Conservation (phyloP, 2,888 invertebrate genomes). For the Pammene fasciana region DNA sequence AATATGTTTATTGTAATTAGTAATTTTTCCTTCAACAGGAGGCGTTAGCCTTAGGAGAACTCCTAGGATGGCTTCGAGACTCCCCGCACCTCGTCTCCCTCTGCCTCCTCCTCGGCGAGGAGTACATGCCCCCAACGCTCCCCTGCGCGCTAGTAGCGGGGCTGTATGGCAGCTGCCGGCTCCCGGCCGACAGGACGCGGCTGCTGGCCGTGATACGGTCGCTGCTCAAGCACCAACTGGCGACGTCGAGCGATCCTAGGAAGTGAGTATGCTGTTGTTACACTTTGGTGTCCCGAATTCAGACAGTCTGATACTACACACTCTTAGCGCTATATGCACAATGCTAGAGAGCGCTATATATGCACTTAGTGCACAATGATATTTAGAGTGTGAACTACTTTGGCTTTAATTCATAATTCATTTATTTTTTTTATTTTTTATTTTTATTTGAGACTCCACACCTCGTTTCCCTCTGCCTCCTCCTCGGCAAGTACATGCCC, state of each 20-base stretch:
- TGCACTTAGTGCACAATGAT: too few species aligned
- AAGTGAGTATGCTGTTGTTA: slow-evolving; percentile 62
- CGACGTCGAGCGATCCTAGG: slow-evolving; percentile 69
- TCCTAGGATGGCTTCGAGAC: slow-evolving; percentile 77
- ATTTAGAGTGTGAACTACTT: too few species aligned
- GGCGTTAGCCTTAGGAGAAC: slow-evolving; percentile 71
- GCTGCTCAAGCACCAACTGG: slow-evolving; percentile 75
- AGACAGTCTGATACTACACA: neutral
- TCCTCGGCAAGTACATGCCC: too few species aligned
- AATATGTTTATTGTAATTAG: too few species aligned
- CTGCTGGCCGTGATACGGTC: slow-evolving; percentile 70
- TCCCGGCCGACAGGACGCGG: slow-evolving; percentile 63
- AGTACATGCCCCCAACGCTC: slow-evolving; percentile 68
- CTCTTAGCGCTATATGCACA: too few species aligned
- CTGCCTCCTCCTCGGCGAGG: slow-evolving; percentile 75
- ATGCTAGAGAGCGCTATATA: too few species aligned
- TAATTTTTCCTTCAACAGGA: slow-evolving; percentile 57
- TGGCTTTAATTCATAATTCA: too few species aligned
- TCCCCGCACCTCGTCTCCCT: slow-evolving; percentile 76
- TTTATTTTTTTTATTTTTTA: too few species aligned
- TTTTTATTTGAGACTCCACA: too few species aligned
- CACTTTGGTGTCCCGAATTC: neutral
- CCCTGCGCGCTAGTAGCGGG: slow-evolving; percentile 71
- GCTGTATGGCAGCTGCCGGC: slow-evolving; percentile 73
- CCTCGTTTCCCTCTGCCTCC: too few species aligned